A percentile compares a stretch with the other conserved stretches of the same genome.
phyloP scores from a whole-genome alignment of 2,797 vertebrate species.

The Tadarida brasiliensis region DNA sequence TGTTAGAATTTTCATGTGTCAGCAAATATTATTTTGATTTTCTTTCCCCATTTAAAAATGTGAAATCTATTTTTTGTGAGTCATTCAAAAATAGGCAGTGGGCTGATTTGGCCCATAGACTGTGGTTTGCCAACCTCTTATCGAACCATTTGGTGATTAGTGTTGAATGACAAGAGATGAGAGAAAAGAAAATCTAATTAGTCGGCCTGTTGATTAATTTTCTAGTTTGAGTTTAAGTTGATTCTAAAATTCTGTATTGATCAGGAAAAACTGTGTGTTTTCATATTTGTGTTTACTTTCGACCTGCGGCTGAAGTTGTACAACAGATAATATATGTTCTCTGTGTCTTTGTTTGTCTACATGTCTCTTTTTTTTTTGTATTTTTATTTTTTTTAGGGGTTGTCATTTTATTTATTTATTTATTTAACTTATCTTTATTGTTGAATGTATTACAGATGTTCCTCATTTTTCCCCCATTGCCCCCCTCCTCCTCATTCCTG shows the following conservation, averaged over 20 bases:
- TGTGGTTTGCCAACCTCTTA: neutral
- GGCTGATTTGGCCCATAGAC: neutral
- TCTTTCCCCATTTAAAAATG: neutral
- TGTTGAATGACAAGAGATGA: neutral
- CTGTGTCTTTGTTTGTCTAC: neutral
- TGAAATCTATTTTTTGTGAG: neutral
- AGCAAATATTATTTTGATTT: neutral
- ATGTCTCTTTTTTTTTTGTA: neutral
- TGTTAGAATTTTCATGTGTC: neutral
- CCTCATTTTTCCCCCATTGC: no score
- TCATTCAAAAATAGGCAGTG: neutral
- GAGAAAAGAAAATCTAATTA: neutral
- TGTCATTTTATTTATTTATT: no score
- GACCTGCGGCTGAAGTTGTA: neutral
- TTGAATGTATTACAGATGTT: no score
- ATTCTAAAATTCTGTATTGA: neutral
- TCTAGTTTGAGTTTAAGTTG: neutral
- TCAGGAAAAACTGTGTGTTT: neutral
- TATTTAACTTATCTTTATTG: no score
- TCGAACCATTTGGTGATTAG: neutral
- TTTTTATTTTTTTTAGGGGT: no score
- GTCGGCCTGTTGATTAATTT: neutral
- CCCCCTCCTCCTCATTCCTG: no score
- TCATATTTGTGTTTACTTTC: neutral
- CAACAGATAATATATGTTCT: neutral